Evolutionary conservation across 1,140 invertebrate species (phyloP), one percentile per base, ranked within the genome.

Genomic region (Paraescarpia echinospica): DNA sequence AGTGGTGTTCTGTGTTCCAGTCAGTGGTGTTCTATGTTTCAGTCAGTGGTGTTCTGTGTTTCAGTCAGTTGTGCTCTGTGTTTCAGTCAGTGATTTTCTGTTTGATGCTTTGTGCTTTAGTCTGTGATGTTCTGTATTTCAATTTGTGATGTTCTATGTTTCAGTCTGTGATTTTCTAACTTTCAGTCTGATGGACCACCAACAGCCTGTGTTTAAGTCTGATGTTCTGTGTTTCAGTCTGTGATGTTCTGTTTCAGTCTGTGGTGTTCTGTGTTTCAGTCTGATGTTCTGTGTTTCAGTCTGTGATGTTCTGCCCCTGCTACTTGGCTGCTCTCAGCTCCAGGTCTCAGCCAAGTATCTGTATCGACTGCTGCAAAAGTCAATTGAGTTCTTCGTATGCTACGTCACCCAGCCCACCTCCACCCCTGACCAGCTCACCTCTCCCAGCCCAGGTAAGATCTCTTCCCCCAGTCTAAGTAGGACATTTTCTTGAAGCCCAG

Each of bases 231-330:
- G 59, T 77, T 77, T 31, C 14, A 77, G 59, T 77, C 59, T 77
- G 59, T 77, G 59, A 27, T 77, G 59, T 77, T 77, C 59, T 77
- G 27, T 77, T 77, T 77, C 59, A 77, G 59, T 77, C 59, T 77
- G 59, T 77, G 59, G 22, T 77, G 59, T 77, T 77, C 59, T 77
- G 27, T 77, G 59, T 77, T 77, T 4, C 0, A 77, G 59, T 77
- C 59, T 77, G 59, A 27, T 77, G 59, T 77, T 77, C 59, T 77
- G 27, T 77, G 59, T 77, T 95, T 27, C 93, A 96, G 96, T 98
- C 14, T 97, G 97, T 94, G 98, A 98, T 95, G 97, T 97, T 34
- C 95, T 98, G 92, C 97, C 98, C 18, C 95, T 98, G 59, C 96
- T 98, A n/a, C 97, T 95, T 31, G 91, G 97, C 92, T 96, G 97